phyloP scores from a whole-genome alignment of 92 coral and sea anemone genomes.

The Meandrina meandrites region DNA sequence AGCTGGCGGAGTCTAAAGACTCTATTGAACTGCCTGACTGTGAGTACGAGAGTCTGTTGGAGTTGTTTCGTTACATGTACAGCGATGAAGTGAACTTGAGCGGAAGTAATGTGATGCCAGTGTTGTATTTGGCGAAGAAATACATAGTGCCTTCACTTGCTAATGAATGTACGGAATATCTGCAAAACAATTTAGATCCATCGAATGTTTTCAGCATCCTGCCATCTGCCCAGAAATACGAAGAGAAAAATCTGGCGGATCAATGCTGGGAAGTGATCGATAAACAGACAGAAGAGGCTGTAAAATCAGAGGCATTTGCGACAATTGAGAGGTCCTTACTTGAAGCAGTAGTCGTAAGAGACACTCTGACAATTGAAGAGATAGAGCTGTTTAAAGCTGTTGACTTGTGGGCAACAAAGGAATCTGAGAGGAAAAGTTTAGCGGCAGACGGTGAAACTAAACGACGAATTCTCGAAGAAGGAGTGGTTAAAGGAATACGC shows the following conservation, averaged over 20 bases:
- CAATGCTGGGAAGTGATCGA: constrained; percentile 77
- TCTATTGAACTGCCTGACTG: constrained; percentile 32
- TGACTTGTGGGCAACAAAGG: constrained; percentile 59
- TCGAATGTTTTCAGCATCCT: constrained; percentile 56
- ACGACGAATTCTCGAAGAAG: too few relatives aligned
- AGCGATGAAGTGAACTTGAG: constrained; percentile 66
- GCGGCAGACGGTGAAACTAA: not conserved
- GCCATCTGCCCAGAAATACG: constrained; percentile 54
- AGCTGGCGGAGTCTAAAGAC: constrained; percentile 33
- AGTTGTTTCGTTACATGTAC: constrained; percentile 65
- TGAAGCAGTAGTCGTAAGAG: not conserved
- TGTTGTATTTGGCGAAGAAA: constrained; percentile 71
- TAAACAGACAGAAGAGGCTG: constrained; percentile 47
- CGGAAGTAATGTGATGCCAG: constrained; percentile 69
- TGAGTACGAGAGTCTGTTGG: constrained; percentile 66
- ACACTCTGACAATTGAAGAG: constrained; percentile 30
- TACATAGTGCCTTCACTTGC: constrained; percentile 67
- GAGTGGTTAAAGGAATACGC: too few relatives aligned
- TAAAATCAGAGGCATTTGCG: constrained; percentile 54
- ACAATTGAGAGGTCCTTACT: constrained; percentile 39
- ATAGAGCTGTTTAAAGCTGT: constrained; percentile 54
- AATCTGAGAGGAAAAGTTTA: constrained; percentile 51
- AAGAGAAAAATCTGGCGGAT: constrained; percentile 51
- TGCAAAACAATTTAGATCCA: not conserved
- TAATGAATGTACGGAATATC: constrained; percentile 36